Evolutionary conservation across 2,113 vertebrate species (phyloP).

Genomic region (Entomyzon cyanotis): DNA sequence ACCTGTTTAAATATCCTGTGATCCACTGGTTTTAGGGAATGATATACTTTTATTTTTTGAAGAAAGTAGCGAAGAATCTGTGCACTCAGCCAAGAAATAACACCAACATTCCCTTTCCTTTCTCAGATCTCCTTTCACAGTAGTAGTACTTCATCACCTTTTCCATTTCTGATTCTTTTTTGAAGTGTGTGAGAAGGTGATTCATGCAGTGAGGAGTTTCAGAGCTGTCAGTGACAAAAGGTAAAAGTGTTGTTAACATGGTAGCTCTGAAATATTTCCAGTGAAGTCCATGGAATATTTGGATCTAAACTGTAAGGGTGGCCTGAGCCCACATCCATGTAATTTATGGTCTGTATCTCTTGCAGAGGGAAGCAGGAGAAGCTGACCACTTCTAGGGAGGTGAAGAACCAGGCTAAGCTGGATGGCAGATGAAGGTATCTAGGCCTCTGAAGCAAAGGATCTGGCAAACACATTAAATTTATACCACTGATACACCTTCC

Average conservation of each 20-base stretch:
- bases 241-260: background rate
- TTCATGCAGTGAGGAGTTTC: background rate
- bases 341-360: background rate
- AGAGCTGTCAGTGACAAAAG: background rate
- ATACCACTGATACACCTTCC: background rate
- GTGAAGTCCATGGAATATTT: background rate
- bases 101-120: background rate
- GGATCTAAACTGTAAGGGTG: background rate
- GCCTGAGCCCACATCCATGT: background rate
- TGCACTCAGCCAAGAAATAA: background rate
- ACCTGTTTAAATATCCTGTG: background rate
- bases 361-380: background rate
- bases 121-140: background rate
- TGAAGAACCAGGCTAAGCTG: background rate
- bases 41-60: background rate
- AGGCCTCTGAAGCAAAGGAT: background rate
- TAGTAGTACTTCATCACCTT: background rate
- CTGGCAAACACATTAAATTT: background rate
- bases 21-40: background rate
- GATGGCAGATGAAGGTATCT: background rate
- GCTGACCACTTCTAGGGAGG: background rate
- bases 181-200: background rate
- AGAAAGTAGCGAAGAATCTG: background rate
- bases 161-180: background rate
- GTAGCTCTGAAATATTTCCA: background rate